Conservation (phyloP, 2,113 vertebrate species). For the Hippolais icterina region DNA sequence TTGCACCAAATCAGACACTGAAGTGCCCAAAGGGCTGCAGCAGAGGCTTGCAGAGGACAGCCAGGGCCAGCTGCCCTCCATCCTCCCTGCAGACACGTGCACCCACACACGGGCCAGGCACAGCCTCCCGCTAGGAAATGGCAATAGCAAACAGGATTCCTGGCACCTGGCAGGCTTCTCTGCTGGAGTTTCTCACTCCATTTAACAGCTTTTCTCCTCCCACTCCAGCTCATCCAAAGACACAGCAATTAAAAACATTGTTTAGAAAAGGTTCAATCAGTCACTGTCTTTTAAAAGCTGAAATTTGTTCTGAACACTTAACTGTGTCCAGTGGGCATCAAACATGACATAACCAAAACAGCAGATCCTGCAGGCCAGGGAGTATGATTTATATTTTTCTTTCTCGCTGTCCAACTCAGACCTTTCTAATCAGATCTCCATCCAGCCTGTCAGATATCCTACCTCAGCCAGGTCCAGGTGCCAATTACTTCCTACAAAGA, state of each 20-base stretch:
- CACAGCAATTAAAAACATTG: background rate
- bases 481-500: background rate
- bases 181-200: background rate
- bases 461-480: background rate
- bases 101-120: background rate
- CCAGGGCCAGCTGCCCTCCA: background rate
- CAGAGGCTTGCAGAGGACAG: background rate
- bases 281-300: background rate
- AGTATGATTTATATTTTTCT: background rate
- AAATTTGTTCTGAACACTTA: background rate
- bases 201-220: background rate
- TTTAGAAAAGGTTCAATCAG: background rate
- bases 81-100: accelerated
- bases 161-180: background rate
- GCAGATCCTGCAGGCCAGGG: background rate
- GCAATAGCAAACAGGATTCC: background rate
- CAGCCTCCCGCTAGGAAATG: background rate
- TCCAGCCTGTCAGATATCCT: background rate
- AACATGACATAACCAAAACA: background rate
- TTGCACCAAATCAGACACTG: background rate
- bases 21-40: background rate
- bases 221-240: background rate
- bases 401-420: background rate
- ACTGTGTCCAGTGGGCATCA: background rate
- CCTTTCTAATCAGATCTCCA: background rate